Evolutionary conservation across 2,888 invertebrate genomes (phyloP), one percentile per base, ranked within the genome.

Genomic region (Cryptus armator): DNA sequence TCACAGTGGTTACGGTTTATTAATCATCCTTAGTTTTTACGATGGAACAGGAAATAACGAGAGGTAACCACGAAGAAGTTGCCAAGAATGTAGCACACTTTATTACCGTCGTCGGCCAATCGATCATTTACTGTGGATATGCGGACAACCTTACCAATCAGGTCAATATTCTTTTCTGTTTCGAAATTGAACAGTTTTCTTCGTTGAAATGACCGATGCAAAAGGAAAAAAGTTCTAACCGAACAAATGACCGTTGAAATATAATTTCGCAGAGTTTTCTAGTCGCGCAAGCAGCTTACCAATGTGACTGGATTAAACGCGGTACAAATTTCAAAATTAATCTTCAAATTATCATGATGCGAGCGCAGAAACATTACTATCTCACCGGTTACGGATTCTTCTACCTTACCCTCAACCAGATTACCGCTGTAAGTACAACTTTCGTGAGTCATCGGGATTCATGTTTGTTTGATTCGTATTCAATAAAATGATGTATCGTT

Each of bases 61-160:
- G 16, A 19, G 48, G 62, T 16, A 68, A 82, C 24, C 51, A 68
- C 16, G 46, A 70, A 12, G 82, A 82, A 71, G 32, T 70, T 7
- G 46, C 70, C 48, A 82, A 82, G 44, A 64, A 77, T 62, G 37
- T 82, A 4, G 74, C 70, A 7, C 82, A 85, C 46, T 29, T 62
- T 10, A 62, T 75, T 3, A 70, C 70, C 19, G 66, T 79, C 9
- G 12, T 74, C 19, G 59, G 64, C n/a, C 82, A 85, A 37, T 75
- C 79, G 19, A 64, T 82, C 7, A 71, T 85, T 43, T 85, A 85
- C 46, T 85, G 85, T 62, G 82, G 82, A 7, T 85, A 56, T 7
- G 79, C 85, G 10, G 68, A 70, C 48, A 70, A 56, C 24, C 56
- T 56, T 24, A 56, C 56, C 56, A 10, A 56, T 10, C 56, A 56